These are phyloP conservation scores for Crematogaster levior DNA, from an alignment of 2,888 invertebrate genomes.

Conservation along the genomic window DNA sequence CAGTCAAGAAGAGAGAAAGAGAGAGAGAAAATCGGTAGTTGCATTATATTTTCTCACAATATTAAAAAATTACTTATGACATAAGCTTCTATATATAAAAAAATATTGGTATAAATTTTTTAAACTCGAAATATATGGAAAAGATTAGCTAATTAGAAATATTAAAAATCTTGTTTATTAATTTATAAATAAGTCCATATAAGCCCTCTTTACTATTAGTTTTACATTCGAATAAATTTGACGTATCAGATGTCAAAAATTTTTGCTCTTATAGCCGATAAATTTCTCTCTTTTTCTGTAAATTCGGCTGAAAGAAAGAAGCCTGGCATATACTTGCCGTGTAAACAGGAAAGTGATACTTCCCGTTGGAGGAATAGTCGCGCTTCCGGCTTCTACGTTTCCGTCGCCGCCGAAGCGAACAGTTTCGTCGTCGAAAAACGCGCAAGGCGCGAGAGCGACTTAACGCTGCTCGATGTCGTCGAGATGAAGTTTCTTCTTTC, in stretches of 20 bases:
- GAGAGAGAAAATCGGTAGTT: no score
- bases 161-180: neutral
- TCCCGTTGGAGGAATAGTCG: conserved; percentile 47
- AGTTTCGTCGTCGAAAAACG: conserved; percentile 32
- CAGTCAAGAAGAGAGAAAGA: neutral
- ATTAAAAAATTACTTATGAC: no score
- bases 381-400: conserved; percentile 48
- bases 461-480: conserved; percentile 50
- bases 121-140: neutral
- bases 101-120: neutral
- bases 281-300: conserved; percentile 25
- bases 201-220: neutral
- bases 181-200: neutral
- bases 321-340: conserved; percentile 46
- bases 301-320: conserved; percentile 24
- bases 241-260: neutral
- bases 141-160: no score
- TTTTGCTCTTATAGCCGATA: neutral
- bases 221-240: conserved; percentile 4
- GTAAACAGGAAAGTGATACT: conserved; percentile 67
- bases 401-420: conserved; percentile 31
- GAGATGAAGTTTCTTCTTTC: conserved; percentile 40
- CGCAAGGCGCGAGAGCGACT: conserved; percentile 46
- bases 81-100: no score
- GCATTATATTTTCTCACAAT: neutral